phyloP scores from a whole-genome alignment of 2,888 invertebrate species.

The Lochmaea crataegi region DNA sequence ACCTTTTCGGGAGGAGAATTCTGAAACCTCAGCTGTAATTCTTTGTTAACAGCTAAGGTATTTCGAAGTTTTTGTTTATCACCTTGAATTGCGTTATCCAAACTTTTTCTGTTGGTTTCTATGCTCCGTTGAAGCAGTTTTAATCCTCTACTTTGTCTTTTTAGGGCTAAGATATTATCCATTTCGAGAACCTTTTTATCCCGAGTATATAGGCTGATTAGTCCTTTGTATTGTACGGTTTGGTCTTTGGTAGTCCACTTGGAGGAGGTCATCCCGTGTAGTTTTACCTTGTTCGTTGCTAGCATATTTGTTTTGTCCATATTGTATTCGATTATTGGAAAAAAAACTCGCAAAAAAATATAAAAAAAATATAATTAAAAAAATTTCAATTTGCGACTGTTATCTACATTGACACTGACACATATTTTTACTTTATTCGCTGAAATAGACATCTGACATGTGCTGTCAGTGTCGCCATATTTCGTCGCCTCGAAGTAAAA shows the following conservation, averaged over 20 bases:
- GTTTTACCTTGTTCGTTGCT: conserved; percentile 70
- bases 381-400: neutral
- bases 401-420: conserved; percentile 1
- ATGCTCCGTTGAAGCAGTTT: conserved; percentile 71
- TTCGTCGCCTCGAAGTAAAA: no score
- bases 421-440: neutral
- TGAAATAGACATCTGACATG: no score
- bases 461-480: no score
- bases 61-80: conserved; percentile 72
- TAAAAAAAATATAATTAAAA: neutral
- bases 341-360: conserved; percentile 5
- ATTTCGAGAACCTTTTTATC: conserved; percentile 72
- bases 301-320: conserved; percentile 65
- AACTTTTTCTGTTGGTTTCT: conserved; percentile 67
- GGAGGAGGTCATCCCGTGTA: conserved; percentile 73
- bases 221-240: conserved; percentile 74
- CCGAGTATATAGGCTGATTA: conserved; percentile 73
- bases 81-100: conserved; percentile 71
- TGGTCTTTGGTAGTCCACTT: conserved; percentile 76
- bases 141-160: conserved; percentile 70
- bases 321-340: neutral
- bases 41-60: conserved; percentile 70
- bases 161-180: conserved; percentile 66
- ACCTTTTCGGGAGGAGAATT: conserved; percentile 64
- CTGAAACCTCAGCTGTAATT: conserved; percentile 71